Percentiles rank a stretch among this genome's conserved stretches.
phyloP scores from a whole-genome alignment of 2,888 invertebrate genomes.

The Sesia apiformis region DNA sequence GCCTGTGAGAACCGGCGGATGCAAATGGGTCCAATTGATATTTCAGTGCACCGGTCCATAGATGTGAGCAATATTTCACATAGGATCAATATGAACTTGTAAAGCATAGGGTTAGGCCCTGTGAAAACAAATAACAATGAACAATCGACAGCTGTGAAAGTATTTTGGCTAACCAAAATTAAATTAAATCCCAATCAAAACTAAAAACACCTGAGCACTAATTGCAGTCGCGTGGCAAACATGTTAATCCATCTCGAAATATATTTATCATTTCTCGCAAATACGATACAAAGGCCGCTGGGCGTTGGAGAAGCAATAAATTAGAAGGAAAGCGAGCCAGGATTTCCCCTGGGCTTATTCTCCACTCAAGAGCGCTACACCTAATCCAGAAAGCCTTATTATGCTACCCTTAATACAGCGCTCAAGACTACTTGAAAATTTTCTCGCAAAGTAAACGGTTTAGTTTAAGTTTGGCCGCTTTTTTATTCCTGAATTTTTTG shows the following conservation, averaged over 20 bases:
- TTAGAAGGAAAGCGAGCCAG: slow-evolving; percentile 70
- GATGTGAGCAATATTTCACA: no score
- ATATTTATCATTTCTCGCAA: slow-evolving; percentile 63
- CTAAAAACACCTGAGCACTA: slow-evolving; percentile 40
- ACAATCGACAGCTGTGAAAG: no score
- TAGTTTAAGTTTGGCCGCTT: slow-evolving; percentile 15
- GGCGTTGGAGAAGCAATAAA: slow-evolving; percentile 69
- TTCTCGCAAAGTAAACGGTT: slow-evolving; percentile 31
- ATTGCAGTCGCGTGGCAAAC: slow-evolving; percentile 55
- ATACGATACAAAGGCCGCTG: slow-evolving; percentile 71
- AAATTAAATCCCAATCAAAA: neutral
- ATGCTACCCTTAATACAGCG: slow-evolving; percentile 71
- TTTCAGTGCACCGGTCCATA: no score
- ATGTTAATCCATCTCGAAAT: slow-evolving; percentile 67
- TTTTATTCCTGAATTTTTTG: neutral
- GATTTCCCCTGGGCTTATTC: slow-evolving; percentile 74
- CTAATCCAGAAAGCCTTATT: slow-evolving; percentile 75
- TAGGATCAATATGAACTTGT: no score
- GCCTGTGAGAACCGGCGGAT: no score
- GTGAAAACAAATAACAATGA: no score
- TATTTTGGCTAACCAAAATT: no score
- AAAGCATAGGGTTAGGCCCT: no score
- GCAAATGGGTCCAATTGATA: no score
- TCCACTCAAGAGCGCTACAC: slow-evolving; percentile 69
- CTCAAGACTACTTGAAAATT: slow-evolving; percentile 73